These are phyloP conservation scores for Coranthus polyacanthus DNA, from an alignment of 2,797 vertebrate genomes.

Conservation along the genomic window DNA sequence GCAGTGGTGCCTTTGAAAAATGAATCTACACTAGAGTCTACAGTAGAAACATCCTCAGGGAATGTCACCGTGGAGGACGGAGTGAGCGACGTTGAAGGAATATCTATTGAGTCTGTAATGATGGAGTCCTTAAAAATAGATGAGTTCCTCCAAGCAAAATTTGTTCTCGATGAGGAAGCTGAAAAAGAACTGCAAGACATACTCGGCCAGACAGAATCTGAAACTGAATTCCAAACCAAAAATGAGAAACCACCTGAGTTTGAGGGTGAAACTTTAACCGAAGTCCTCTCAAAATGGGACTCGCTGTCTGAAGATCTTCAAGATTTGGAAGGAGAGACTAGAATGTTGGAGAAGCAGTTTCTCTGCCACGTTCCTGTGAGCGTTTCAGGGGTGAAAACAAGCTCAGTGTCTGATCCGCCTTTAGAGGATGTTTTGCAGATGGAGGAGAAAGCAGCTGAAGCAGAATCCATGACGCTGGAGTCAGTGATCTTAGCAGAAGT, in stretches of 20 bases:
- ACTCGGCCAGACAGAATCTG: not conserved
- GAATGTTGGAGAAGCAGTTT: constrained; percentile 13
- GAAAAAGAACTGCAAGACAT: constrained; percentile 5
- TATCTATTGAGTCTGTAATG: constrained; percentile 39
- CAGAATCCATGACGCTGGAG: constrained; percentile 30
- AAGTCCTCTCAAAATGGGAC: constrained; percentile 31
- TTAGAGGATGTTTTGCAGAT: not conserved
- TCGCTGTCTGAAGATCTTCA: constrained; percentile 31
- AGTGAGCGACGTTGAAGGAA: constrained; percentile 3
- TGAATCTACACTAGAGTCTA: not conserved
- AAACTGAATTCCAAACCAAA: not conserved
- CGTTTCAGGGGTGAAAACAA: not conserved
- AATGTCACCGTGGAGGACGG: not conserved
- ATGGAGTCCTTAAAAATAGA: constrained; percentile 21
- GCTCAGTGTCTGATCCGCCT: not conserved
- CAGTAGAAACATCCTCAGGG: constrained; percentile 7
- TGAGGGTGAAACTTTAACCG: not conserved
- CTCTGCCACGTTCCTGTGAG: not conserved
- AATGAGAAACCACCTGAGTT: not conserved
- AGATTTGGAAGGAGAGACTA: constrained; percentile 21
- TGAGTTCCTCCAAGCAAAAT: constrained; percentile 7
- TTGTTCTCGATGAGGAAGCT: not conserved
- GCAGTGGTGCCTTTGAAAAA: not conserved
- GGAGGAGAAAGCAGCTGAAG: not conserved
- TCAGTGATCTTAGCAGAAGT: constrained; percentile 24